These are phyloP conservation scores for Melanerpes aurifrons DNA, from an alignment of 2,113 vertebrate species.

Conservation along the genomic window DNA sequence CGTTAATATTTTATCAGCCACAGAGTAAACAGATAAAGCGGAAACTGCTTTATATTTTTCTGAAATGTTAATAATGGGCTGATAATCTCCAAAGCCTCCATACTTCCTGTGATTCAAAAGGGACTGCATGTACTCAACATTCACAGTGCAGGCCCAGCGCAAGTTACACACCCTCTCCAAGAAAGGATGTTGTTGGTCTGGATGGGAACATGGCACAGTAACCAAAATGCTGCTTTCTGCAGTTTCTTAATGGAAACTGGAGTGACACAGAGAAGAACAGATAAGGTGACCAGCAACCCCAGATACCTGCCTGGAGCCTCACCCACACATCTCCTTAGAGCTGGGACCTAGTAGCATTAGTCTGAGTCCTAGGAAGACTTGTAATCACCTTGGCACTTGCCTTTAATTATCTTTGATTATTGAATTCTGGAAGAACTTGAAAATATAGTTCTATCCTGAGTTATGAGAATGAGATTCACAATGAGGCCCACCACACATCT, in stretches of 20 bases:
- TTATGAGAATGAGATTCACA: neutral
- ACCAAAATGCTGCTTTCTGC: neutral
- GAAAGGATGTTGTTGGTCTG: neutral
- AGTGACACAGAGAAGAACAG: neutral
- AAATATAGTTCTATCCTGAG: neutral
- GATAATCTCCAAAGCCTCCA: constrained; percentile 76
- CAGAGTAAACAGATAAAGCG: constrained; percentile 79
- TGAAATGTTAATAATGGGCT: constrained; percentile 74
- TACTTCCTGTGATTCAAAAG: constrained; percentile 75
- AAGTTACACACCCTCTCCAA: constrained; percentile 24
- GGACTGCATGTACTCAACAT: constrained; percentile 21
- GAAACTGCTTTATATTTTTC: constrained; percentile 72
- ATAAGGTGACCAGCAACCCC: neutral
- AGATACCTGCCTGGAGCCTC: neutral
- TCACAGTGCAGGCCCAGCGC: neutral
- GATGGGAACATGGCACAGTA: neutral
- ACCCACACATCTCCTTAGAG: neutral
- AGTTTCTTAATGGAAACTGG: neutral
- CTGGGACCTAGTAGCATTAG: neutral
- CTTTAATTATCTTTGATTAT: neutral
- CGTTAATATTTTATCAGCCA: constrained; percentile 72
- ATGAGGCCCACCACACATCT: neutral
- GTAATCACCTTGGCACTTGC: neutral
- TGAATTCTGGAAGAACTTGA: neutral
- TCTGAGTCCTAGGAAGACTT: neutral